phyloP scores from a whole-genome alignment of 2,113 vertebrate genomes.

The Phylloscopus whistleri region DNA sequence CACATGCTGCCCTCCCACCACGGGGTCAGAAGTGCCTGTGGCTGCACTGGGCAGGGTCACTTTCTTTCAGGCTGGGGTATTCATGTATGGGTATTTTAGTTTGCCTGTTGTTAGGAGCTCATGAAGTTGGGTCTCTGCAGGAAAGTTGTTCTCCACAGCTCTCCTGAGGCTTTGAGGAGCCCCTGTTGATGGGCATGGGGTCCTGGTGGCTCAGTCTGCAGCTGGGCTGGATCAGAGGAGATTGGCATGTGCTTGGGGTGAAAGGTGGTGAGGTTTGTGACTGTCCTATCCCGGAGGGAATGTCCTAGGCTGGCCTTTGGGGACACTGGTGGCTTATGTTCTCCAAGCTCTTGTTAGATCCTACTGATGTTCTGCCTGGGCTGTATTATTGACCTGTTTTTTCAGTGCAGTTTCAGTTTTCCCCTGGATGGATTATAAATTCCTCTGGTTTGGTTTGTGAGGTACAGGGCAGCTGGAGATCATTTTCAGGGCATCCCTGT shows the following conservation, averaged over 20 bases:
- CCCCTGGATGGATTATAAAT: background rate
- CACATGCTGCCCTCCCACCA: rapidly evolving
- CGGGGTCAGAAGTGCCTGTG: rapidly evolving
- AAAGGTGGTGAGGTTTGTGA: background rate
- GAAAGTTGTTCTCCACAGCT: background rate
- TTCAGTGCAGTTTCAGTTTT: background rate
- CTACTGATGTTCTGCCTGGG: background rate
- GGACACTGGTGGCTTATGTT: background rate
- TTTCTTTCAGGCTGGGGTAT: background rate
- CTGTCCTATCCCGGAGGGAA: background rate
- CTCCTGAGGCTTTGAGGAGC: background rate
- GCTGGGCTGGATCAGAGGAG: background rate
- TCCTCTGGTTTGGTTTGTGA: background rate
- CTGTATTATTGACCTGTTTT: background rate
- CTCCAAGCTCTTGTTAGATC: background rate
- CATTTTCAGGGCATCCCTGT: background rate
- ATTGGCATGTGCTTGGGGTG: too few relatives aligned
- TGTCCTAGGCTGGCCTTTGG: background rate
- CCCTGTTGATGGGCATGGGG: background rate
- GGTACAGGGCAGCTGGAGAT: background rate
- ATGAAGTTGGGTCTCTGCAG: background rate
- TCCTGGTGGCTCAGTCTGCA: background rate
- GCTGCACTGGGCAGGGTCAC: background rate
- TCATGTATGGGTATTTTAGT: rapidly evolving
- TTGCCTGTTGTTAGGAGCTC: background rate